These are phyloP conservation scores for Erythrocebus patas DNA, from an alignment of 2,113 vertebrate species.

Conservation along the genomic window DNA sequence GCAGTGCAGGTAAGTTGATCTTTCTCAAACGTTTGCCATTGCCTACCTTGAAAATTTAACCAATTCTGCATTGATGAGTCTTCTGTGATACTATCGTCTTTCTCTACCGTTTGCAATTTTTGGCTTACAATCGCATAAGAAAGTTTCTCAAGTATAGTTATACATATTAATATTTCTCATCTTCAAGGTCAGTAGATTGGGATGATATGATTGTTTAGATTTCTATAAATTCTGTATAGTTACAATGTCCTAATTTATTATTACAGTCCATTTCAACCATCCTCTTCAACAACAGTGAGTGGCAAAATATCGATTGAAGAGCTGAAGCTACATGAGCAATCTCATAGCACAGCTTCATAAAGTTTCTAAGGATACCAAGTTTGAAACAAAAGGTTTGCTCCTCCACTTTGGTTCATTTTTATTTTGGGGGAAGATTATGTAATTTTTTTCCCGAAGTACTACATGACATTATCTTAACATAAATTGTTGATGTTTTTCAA, in stretches of 20 bases:
- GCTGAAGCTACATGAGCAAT: slow-evolving; percentile 88
- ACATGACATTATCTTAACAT: slow-evolving; percentile 89
- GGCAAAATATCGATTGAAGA: slow-evolving; percentile 90
- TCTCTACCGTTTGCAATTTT: neutral
- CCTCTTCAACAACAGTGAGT: slow-evolving; percentile 90
- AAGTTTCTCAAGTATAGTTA: neutral
- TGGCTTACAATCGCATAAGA: neutral
- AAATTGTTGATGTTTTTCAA: slow-evolving; percentile 93
- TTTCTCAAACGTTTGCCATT: slow-evolving; percentile 84
- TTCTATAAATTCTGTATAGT: neutral
- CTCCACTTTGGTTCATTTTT: slow-evolving; percentile 91
- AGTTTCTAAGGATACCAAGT: slow-evolving; percentile 91
- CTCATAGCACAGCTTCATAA: slow-evolving; percentile 93
- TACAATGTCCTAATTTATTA: slow-evolving; percentile 55
- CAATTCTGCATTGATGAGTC: neutral
- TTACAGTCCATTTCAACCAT: slow-evolving; percentile 85
- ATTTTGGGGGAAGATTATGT: slow-evolving; percentile 92
- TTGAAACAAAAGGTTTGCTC: slow-evolving; percentile 88
- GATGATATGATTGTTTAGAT: neutral
- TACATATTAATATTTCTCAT: neutral
- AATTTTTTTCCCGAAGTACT: slow-evolving; percentile 93
- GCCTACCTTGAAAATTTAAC: neutral
- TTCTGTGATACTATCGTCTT: neutral
- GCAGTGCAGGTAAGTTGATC: slow-evolving; percentile 83
- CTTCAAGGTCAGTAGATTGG: neutral